Conservation (phyloP, 2,113 vertebrate genomes). For the Prunella fulvescens region DNA sequence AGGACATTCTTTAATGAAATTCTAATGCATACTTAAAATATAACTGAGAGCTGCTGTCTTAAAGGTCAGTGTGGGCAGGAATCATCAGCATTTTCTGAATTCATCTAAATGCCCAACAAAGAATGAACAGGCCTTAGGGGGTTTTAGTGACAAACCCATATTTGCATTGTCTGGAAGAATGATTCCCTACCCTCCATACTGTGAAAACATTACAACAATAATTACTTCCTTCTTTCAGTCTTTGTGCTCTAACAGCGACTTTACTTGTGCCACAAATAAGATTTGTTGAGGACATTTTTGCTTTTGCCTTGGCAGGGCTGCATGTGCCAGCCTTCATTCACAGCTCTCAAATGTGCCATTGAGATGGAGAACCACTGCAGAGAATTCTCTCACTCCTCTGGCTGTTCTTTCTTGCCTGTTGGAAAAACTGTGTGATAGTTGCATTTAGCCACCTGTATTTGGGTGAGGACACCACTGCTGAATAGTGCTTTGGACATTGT, state of each 20-base stretch:
- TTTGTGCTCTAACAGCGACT: background rate
- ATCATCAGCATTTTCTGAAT: constrained; percentile 16
- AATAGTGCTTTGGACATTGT: background rate
- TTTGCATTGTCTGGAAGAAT: background rate
- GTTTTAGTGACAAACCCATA: background rate
- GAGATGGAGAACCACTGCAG: background rate
- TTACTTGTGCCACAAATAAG: background rate
- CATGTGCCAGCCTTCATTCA: background rate
- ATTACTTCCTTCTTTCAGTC: background rate
- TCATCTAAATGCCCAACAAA: background rate
- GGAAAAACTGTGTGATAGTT: background rate
- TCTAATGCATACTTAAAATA: background rate
- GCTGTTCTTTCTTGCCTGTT: background rate
- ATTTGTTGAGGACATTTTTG: background rate
- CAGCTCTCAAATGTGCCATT: background rate
- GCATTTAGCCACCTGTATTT: background rate
- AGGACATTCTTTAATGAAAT: background rate
- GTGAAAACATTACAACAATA: background rate
- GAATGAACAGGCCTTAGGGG: background rate
- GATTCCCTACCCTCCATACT: background rate
- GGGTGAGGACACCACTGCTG: background rate
- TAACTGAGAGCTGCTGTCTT: background rate
- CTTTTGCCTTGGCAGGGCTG: background rate
- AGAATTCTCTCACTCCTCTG: background rate
- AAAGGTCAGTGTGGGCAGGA: constrained; percentile 24